Percentiles rank a stretch among this genome's conserved stretches.
Evolutionary conservation across 2,113 vertebrate species (phyloP).

Genomic region (Cynoglossus semilaevis): DNA sequence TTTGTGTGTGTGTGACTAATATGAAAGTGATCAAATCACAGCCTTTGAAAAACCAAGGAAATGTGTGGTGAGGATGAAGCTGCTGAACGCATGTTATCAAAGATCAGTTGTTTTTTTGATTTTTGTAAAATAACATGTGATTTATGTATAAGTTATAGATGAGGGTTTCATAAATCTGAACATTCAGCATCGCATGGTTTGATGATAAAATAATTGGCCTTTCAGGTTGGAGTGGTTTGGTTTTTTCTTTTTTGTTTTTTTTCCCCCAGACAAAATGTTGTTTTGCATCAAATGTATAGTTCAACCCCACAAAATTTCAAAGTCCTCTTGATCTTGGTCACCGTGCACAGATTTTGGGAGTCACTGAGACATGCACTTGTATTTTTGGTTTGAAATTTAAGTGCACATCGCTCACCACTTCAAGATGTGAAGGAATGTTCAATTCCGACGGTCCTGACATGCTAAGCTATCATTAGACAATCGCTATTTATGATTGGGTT

Average conservation of each 20-base stretch:
- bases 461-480: not conserved
- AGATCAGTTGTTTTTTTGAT: not conserved
- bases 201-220: not conserved
- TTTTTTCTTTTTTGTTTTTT: not conserved
- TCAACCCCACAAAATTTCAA: not conserved
- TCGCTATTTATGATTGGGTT: slow-evolving; percentile 3
- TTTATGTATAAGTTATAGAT: not conserved
- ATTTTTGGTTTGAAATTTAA: slow-evolving; percentile 1
- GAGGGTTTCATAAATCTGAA: not conserved
- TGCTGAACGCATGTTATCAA: slow-evolving; percentile 13
- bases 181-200: not conserved
- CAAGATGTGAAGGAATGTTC: not conserved
- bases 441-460: not conserved
- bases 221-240: not conserved
- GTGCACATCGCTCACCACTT: not conserved
- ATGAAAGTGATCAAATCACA: slow-evolving; percentile 52
- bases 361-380: slow-evolving; percentile 7
- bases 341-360: not conserved
- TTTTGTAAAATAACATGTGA: not conserved
- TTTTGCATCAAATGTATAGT: not conserved
- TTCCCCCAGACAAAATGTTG: not conserved
- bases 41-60: slow-evolving; percentile 8
- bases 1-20: slow-evolving; percentile 42
- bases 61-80: slow-evolving; percentile 1
- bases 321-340: not conserved